Percentiles rank a stretch among this genome's conserved stretches.
These are phyloP conservation scores for Geophilus truncorum DNA, from an alignment of 2,888 invertebrate genomes.

Conservation along the genomic window DNA sequence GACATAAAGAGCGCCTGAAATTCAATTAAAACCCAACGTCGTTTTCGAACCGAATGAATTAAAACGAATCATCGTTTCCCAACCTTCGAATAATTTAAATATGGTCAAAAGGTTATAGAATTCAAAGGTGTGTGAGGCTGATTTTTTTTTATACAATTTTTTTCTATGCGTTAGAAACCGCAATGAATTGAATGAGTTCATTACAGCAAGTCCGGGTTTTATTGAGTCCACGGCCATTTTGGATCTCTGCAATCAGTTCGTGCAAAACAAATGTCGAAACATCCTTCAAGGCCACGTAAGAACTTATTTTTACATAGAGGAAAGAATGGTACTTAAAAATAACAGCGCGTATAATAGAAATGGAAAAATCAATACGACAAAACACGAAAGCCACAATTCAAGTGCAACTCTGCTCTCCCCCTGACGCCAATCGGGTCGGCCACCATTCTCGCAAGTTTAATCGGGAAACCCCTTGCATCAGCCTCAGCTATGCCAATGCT, in stretches of 20 bases:
- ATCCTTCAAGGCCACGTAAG: not conserved
- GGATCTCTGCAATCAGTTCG: not conserved
- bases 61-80: not conserved
- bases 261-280: not conserved
- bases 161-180: not conserved
- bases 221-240: conserved; percentile 13
- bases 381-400: not conserved
- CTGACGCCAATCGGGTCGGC: not conserved
- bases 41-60: not conserved
- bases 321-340: not conserved
- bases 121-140: not conserved
- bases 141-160: not conserved
- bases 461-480: conserved; percentile 17
- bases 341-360: not conserved
- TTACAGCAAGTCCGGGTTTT: not conserved
- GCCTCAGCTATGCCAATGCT: conserved; percentile 2
- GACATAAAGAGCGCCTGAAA: no score
- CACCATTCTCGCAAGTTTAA: not conserved
- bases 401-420: not conserved
- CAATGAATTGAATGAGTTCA: not conserved
- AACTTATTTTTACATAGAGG: not conserved
- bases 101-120: not conserved
- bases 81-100: not conserved
- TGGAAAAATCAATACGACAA: not conserved
- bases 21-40: not conserved